Conservation (phyloP, 2,888 invertebrate species). For the Geophilus truncorum region DNA sequence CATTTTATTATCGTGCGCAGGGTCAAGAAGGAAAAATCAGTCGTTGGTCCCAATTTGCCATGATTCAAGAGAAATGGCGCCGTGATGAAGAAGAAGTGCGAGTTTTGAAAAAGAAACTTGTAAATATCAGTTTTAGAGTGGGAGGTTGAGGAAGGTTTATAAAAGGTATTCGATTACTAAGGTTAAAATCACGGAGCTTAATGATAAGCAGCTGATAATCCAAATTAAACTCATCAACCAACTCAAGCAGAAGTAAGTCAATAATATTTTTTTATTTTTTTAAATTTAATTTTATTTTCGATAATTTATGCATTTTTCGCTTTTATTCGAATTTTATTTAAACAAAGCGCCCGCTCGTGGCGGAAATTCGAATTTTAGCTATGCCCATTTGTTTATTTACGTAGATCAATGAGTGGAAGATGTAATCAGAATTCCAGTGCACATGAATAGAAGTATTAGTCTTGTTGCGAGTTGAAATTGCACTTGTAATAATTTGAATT, state of each 20-base stretch:
- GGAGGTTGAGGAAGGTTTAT: not conserved
- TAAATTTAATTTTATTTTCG: too few species aligned
- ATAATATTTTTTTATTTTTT: not conserved
- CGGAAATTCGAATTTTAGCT: too few species aligned
- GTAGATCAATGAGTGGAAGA: too few species aligned
- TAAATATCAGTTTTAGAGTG: not conserved
- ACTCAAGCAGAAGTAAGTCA: not conserved
- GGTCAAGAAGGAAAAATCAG: not conserved
- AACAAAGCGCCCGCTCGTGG: too few species aligned
- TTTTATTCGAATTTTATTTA: too few species aligned
- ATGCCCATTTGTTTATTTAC: too few species aligned
- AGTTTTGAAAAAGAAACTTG: not conserved
- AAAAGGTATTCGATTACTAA: not conserved
- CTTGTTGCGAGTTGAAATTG: not conserved
- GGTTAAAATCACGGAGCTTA: not conserved
- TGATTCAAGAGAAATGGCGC: not conserved
- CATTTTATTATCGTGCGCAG: too few species aligned
- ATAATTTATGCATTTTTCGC: too few species aligned
- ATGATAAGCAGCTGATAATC: not conserved
- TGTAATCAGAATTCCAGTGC: not conserved
- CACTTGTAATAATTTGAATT: not conserved
- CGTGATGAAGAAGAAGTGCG: not conserved
- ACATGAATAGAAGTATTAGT: not conserved
- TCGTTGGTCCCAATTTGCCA: not conserved
- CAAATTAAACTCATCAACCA: slow-evolving; percentile 18